phyloP scores from a whole-genome alignment of 2,113 vertebrate species.

The Sylvia atricapilla region DNA sequence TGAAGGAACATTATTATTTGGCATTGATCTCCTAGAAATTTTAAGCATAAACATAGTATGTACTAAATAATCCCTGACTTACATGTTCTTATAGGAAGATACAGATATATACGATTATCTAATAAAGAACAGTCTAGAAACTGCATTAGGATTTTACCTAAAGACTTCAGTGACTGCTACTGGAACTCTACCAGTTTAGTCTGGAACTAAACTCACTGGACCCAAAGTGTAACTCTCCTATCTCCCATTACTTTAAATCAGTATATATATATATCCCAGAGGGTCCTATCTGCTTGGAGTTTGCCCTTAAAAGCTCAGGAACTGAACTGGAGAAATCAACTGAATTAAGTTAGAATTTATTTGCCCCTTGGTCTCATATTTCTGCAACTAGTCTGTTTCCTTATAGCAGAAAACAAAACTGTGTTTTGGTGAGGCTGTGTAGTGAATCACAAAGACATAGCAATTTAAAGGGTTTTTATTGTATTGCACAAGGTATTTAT shows the following conservation, averaged over 20 bases:
- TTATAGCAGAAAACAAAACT: neutral
- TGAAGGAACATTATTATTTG: neutral
- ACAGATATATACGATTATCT: neutral
- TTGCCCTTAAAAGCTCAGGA: neutral
- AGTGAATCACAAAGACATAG: slow-evolving; percentile 48
- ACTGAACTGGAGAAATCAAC: neutral
- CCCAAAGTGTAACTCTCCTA: neutral
- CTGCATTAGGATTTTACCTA: neutral
- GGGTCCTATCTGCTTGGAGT: neutral
- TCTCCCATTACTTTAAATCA: neutral
- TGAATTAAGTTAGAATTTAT: neutral
- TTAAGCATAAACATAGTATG: neutral
- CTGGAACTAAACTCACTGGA: neutral
- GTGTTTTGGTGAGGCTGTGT: neutral
- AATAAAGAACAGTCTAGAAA: neutral
- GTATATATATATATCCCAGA: neutral
- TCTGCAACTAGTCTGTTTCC: neutral
- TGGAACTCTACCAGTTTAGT: neutral
- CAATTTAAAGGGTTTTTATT: slow-evolving; percentile 73
- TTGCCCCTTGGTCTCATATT: neutral
- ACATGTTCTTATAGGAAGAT: neutral
- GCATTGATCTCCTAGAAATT: neutral
- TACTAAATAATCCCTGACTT: neutral
- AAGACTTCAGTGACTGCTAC: neutral
- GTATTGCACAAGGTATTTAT: slow-evolving; percentile 74